Evolutionary conservation across 2,113 vertebrate species (phyloP).

Genomic region (Malurus alboscapulatus): DNA sequence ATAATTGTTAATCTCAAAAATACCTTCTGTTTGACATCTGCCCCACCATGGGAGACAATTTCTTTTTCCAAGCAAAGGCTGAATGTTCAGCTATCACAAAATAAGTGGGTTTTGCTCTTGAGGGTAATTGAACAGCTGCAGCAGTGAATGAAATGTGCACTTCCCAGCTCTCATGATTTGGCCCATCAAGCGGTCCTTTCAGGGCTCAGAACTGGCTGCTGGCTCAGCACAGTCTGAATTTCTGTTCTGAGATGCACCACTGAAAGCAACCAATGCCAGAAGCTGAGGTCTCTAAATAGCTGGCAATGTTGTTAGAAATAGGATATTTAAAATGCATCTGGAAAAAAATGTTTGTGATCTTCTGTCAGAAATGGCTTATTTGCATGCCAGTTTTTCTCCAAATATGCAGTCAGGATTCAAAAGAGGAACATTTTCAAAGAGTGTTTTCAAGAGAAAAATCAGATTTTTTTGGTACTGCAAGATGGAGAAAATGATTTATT

Average conservation of each 20-base stretch:
- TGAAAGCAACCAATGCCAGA: constrained; percentile 10
- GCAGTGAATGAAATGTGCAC: not conserved
- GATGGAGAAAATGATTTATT: not conserved
- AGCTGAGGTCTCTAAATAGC: constrained; percentile 2
- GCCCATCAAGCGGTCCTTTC: constrained; percentile 10
- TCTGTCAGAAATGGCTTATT: not conserved
- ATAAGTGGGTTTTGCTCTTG: not conserved
- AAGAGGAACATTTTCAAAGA: not conserved
- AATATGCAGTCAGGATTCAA: not conserved
- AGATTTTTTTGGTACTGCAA: not conserved
- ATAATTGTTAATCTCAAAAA: constrained; percentile 22
- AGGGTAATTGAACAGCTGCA: constrained; percentile 18
- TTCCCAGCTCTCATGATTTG: not conserved
- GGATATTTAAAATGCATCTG: constrained; percentile 23
- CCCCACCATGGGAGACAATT: not conserved
- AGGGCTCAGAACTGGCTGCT: not conserved
- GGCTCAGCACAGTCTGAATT: not conserved
- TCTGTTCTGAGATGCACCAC: constrained; percentile 1
- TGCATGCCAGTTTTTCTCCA: not conserved
- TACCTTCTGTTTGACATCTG: not conserved
- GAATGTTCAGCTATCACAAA: constrained; percentile 16
- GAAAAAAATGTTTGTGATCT: not conserved
- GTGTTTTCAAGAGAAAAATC: not conserved
- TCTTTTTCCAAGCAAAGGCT: not conserved
- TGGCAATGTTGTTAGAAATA: not conserved